Percentiles rank a stretch among this genome's conserved stretches.
These are phyloP conservation scores for Molanna angustata DNA, from an alignment of 2,888 invertebrate species.

Conservation along the genomic window DNA sequence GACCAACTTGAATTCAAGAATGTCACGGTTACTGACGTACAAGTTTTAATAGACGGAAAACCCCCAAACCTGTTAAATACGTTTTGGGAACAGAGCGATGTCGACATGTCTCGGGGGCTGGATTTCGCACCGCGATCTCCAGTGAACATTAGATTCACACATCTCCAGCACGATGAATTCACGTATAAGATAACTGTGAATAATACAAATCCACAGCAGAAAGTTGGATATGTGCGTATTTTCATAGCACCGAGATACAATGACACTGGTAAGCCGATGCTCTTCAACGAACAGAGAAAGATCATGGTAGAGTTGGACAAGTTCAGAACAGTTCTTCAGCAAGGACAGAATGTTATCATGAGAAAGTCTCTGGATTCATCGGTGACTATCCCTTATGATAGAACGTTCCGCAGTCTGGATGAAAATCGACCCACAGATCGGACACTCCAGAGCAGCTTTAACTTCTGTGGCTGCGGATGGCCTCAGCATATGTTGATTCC, in stretches of 20 bases:
- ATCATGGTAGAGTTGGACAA: conserved; percentile 69
- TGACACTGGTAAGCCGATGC: conserved; percentile 59
- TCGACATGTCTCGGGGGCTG: conserved; percentile 75
- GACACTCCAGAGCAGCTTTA: conserved; percentile 44
- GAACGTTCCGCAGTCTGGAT: conserved; percentile 53
- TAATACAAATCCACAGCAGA: conserved; percentile 39
- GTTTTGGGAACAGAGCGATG: conserved; percentile 77
- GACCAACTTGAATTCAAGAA: conserved; percentile 43
- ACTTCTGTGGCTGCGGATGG: conserved; percentile 66
- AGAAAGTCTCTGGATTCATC: conserved; percentile 56
- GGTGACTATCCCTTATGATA: conserved; percentile 60
- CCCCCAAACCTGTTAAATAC: conserved; percentile 61
- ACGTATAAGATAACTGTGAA: conserved; percentile 45
- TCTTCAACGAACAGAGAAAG: conserved; percentile 56
- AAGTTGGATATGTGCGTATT: conserved; percentile 61
- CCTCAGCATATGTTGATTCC: conserved; percentile 60
- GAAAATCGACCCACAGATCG: conserved; percentile 35
- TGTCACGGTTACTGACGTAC: conserved; percentile 52
- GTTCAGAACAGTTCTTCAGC: conserved; percentile 60
- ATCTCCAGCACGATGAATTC: conserved; percentile 73
- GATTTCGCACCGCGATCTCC: conserved; percentile 72
- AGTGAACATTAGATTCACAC: conserved; percentile 69
- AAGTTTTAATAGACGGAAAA: conserved; percentile 40
- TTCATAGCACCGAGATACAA: conserved; percentile 65
- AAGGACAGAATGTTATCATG: conserved; percentile 51